These are phyloP conservation scores for Meta bourneti DNA, from an alignment of 2,888 invertebrate genomes.

Conservation along the genomic window DNA sequence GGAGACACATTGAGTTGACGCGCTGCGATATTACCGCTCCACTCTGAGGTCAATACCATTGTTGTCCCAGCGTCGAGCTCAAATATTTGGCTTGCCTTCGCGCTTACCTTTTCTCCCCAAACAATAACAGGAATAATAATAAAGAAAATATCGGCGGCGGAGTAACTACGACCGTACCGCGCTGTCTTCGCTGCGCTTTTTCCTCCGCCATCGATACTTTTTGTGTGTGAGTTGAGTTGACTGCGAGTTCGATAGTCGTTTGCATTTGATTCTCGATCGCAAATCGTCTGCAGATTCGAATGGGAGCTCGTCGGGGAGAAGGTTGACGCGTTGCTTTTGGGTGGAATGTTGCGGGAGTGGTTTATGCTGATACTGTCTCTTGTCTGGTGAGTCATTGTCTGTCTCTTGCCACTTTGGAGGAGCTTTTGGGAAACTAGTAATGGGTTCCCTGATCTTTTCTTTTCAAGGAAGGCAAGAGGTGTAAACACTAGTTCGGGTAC, in stretches of 20 bases:
- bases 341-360: neutral
- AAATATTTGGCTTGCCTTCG: constrained; percentile 72
- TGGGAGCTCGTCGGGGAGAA: neutral
- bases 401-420: neutral
- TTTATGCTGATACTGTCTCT: constrained; percentile 10
- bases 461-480: neutral
- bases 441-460: neutral
- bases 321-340: constrained; percentile 14
- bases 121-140: constrained; percentile 43
- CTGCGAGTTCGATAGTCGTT: constrained; percentile 27
- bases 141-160: constrained; percentile 35
- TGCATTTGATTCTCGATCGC: constrained; percentile 26
- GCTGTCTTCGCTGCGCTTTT: neutral
- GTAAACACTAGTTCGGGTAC: neutral
- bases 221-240: constrained; percentile 10
- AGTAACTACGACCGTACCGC: constrained; percentile 19
- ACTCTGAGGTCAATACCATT: constrained; percentile 72
- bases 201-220: constrained; percentile 29
- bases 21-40: constrained; percentile 70
- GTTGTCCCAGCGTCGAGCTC: constrained; percentile 60
- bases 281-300: constrained; percentile 32
- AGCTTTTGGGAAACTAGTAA: neutral
- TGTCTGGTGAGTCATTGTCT: neutral
- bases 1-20: constrained; percentile 77
- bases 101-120: constrained; percentile 59